Percentiles rank a stretch among this genome's conserved stretches.
phyloP scores from a whole-genome alignment of 1,140 invertebrate species.

The Palaemon carinicauda region DNA sequence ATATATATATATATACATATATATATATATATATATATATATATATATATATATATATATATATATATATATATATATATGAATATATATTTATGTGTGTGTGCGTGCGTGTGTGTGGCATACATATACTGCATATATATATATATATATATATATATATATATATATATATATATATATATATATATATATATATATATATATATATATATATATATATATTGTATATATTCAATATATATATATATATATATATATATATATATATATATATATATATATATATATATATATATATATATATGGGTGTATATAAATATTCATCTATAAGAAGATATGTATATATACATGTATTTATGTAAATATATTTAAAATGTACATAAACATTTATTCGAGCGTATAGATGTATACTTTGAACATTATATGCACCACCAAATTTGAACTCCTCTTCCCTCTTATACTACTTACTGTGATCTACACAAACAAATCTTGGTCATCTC shows the following conservation, averaged over 20 bases:
- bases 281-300: background rate
- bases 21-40: background rate
- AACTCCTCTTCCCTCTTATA: too few relatives aligned
- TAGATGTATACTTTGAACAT: too few relatives aligned
- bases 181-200: background rate
- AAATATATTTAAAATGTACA: too few relatives aligned
- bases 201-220: background rate
- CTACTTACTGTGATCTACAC: too few relatives aligned
- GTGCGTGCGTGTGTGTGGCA: too few relatives aligned
- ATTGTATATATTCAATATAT: background rate
- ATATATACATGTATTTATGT: background rate
- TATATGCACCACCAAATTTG: background rate
- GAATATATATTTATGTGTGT: background rate
- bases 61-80: background rate
- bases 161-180: background rate
- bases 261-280: background rate
- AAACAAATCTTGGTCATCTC: too few relatives aligned
- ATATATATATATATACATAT: background rate
- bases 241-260: background rate
- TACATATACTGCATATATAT: too few relatives aligned
- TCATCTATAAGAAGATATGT: background rate
- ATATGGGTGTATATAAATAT: background rate
- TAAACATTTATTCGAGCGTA: background rate
- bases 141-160: too few relatives aligned
- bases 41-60: slow-evolving; percentile 9